phyloP scores from a whole-genome alignment of 2,113 vertebrate species.

The Takifugu flavidus region DNA sequence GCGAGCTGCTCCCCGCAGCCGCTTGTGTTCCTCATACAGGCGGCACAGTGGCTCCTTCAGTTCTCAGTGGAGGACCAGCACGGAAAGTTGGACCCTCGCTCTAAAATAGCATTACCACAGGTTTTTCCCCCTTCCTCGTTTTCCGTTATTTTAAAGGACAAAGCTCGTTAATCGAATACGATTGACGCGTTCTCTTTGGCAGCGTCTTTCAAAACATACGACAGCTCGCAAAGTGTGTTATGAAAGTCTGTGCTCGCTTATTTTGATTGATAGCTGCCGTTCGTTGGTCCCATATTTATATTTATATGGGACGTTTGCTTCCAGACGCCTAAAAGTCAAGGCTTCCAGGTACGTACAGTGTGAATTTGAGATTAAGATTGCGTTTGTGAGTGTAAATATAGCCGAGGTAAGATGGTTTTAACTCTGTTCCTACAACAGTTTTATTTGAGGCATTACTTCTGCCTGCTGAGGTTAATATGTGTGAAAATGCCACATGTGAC shows the following conservation, averaged over 20 bases:
- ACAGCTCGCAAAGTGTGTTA: neutral
- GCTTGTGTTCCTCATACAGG: neutral
- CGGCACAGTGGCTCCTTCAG: neutral
- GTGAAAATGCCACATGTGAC: neutral
- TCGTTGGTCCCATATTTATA: neutral
- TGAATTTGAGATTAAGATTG: neutral
- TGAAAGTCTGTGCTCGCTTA: neutral
- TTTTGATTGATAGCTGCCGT: slow-evolving; percentile 11
- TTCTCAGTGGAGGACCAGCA: neutral
- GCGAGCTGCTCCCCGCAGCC: neutral
- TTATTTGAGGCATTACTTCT: too few species aligned
- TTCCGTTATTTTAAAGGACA: too few species aligned
- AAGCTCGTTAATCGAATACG: neutral
- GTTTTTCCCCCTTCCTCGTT: too few species aligned
- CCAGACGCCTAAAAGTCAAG: neutral
- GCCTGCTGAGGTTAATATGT: too few species aligned
- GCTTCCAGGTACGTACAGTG: slow-evolving; percentile 9
- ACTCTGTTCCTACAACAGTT: neutral
- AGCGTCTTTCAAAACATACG: slow-evolving; percentile 33
- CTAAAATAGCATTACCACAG: neutral
- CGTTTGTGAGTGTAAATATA: too few species aligned
- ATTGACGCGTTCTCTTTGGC: slow-evolving; percentile 18
- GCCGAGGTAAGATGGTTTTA: too few species aligned
- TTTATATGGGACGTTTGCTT: neutral
- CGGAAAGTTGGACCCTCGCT: neutral